Evolutionary conservation across 2,797 vertebrate species (phyloP), one percentile per base, ranked within the genome.

Genomic region (Phyllotis vaccarum): DNA sequence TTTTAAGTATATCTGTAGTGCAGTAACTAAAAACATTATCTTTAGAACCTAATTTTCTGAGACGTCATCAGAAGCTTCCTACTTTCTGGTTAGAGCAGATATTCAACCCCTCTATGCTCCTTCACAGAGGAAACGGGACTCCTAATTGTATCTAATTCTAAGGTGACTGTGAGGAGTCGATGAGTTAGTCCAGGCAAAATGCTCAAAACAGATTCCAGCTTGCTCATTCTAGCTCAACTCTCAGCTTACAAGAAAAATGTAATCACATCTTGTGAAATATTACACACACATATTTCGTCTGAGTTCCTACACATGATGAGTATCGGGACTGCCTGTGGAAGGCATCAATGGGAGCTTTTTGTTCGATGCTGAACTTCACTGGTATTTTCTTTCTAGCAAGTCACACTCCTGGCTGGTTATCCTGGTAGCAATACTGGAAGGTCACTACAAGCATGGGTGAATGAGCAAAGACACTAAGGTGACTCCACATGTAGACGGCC

Each of bases 341-440:
- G 68, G 72, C 19, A 76, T 80, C 92, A 82, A 68, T 86, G 85
- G 68, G 60, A 58, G 24, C 22, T 43, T 68, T 79, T 19, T 80
- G 90, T 76, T 72, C 76, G 54, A 60, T 46, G 64, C 70, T 75
- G 76, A 85, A 60, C 58, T 88, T 82, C 86, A 93, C 68, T 94
- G 86, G n/a, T 29, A 78, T 64, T 91, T 91, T 91, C 17, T 78
- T 94, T 95, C 82, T 82, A 75, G 82, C 68, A 91, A 95, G 91
- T 90, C 88, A 82, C 43, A 80, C 88, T 93, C 82, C 90, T 89
- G 92, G 78, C 34, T 91, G 40, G n/a, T 82, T 60, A 83, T 24
- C 31, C 90, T 93, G 49, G 93, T 43, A 80, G 56, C 86, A 89
- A 85, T 19, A 24, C 43, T 37, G 9, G 85, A 93, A 92, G 78